These are phyloP conservation scores for Chromis chromis DNA, from an alignment of 2,797 vertebrate genomes.

Conservation along the genomic window DNA sequence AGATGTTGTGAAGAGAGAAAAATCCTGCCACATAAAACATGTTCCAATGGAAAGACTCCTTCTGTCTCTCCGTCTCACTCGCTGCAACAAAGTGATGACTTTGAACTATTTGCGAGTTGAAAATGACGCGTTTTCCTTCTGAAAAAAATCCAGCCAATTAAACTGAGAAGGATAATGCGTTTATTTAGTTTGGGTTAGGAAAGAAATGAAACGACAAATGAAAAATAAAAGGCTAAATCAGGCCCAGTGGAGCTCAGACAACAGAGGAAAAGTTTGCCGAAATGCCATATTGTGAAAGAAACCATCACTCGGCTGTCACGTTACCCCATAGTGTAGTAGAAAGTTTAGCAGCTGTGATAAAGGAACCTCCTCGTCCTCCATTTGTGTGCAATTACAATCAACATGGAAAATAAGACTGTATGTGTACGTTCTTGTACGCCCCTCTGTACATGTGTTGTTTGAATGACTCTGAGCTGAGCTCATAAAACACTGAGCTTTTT, in stretches of 20 bases:
- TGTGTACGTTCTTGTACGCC: constrained; percentile 41
- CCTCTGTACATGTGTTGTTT: constrained; percentile 70
- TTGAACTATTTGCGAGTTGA: constrained; percentile 72
- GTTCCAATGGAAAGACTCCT: constrained; percentile 80
- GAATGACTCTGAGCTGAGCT: constrained; percentile 71
- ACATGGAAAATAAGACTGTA: constrained; percentile 50
- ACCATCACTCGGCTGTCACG: neutral
- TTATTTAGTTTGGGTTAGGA: constrained; percentile 1
- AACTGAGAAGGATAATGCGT: constrained; percentile 42
- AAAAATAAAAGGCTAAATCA: constrained; percentile 27
- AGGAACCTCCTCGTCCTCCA: constrained; percentile 21
- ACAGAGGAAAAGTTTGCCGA: constrained; percentile 10
- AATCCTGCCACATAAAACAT: constrained; percentile 86
- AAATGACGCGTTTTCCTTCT: constrained; percentile 56
- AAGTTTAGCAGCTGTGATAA: constrained; percentile 39
- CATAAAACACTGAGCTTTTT: constrained; percentile 67
- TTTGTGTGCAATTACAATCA: constrained; percentile 59
- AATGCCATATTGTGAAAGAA: constrained; percentile 9
- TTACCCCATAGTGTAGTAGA: constrained; percentile 11
- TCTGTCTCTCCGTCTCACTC: constrained; percentile 48
- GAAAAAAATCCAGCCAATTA: constrained; percentile 65
- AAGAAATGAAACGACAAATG: constrained; percentile 18
- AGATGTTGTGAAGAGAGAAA: constrained; percentile 87
- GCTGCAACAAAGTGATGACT: constrained; percentile 72
- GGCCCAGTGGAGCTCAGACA: constrained; percentile 7